Percentiles rank a stretch among this genome's conserved stretches.
phyloP scores from a whole-genome alignment of 1,140 invertebrate genomes.

The Rhopalosiphum padi region DNA sequence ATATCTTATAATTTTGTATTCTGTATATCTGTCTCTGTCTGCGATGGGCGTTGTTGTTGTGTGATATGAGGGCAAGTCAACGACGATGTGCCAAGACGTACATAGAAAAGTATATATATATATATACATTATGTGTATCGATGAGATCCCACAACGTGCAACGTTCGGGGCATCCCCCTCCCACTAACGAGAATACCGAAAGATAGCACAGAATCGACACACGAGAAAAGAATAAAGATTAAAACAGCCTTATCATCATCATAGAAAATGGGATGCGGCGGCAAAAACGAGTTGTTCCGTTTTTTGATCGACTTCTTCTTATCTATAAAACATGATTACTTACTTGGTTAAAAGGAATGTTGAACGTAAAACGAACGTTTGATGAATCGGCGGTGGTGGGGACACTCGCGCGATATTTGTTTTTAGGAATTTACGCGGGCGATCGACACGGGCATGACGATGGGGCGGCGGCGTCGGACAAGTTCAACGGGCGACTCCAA shows the following conservation, averaged over 20 bases:
- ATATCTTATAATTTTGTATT: background rate
- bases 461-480: background rate
- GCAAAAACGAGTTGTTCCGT: background rate
- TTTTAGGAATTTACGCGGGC: slow-evolving; percentile 34
- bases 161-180: slow-evolving; percentile 4
- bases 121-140: background rate
- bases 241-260: background rate
- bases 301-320: background rate
- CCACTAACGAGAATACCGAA: background rate
- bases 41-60: slow-evolving; percentile 12
- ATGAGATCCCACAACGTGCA: background rate
- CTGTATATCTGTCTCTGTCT: background rate
- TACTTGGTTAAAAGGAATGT: background rate
- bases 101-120: background rate
- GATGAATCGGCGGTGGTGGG: too few species aligned
- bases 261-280: background rate
- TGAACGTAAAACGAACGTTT: background rate
- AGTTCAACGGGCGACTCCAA: background rate
- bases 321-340: background rate
- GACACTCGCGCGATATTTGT: background rate
- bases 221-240: slow-evolving; percentile 12
- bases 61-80: background rate
- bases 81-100: background rate
- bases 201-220: background rate
- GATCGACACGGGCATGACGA: background rate